phyloP scores from a whole-genome alignment of 2,888 invertebrate species.

The Cephus pygmeus region DNA sequence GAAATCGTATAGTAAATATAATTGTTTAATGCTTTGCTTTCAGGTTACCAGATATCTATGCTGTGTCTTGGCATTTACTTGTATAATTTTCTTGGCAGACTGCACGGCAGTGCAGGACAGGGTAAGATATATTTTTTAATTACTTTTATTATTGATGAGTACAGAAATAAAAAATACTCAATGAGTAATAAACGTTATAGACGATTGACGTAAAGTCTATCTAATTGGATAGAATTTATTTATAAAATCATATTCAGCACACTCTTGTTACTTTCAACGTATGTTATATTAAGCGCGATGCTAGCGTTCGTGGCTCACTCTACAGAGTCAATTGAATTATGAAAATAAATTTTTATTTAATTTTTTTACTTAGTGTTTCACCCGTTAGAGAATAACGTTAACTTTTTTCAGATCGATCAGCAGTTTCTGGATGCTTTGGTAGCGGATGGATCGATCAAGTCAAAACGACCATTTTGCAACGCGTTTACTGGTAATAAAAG shows the following conservation, averaged over 20 bases:
- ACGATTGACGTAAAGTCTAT: background rate
- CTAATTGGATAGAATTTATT: too few relatives aligned
- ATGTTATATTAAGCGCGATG: too few relatives aligned
- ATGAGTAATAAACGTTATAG: background rate
- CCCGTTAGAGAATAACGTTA: background rate
- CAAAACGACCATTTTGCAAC: constrained; percentile 87
- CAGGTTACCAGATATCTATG: constrained; percentile 39
- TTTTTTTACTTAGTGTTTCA: background rate
- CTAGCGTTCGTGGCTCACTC: too few relatives aligned
- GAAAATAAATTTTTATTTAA: background rate
- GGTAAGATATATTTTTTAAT: constrained; percentile 27
- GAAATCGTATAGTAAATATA: background rate
- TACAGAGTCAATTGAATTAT: background rate
- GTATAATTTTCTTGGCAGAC: constrained; percentile 24
- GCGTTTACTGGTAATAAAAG: constrained; percentile 82
- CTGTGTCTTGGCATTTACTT: constrained; percentile 35
- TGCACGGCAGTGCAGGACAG: constrained; percentile 27
- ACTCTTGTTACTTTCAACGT: too few relatives aligned
- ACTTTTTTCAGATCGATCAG: constrained; percentile 36
- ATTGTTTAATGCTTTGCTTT: constrained; percentile 2
- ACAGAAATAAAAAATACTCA: background rate
- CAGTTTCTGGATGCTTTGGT: constrained; percentile 34
- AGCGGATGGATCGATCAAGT: constrained; percentile 35
- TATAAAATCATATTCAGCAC: too few relatives aligned
- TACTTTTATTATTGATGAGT: too few relatives aligned